Base-by-base conservation (phyloP, 2,113 vertebrate species). In the Peromyscus californicus region DNA sequence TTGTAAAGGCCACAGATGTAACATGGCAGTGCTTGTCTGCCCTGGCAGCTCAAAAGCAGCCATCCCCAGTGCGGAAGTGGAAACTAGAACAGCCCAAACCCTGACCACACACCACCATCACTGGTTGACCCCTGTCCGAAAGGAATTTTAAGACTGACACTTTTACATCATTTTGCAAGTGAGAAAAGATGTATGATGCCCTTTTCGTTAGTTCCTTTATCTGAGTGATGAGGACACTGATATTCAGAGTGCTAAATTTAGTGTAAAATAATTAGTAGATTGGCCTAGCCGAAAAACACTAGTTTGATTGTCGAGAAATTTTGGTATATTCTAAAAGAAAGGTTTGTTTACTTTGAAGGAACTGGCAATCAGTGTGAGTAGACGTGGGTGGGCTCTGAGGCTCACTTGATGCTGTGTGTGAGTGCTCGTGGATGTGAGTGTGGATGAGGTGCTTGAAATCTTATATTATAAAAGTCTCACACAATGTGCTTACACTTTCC, bases 311-410 rank as follows among this genome's bases (percentile, higher is more conserved):
- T 63, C 94, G 70, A 95, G 65, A 96, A 86, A 89, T 83, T 78
- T 59, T 94, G 72, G 29, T 39, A 82, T 96, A 65, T 95, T 92
- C 87, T 93, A 65, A 92, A 87, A 96, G 45, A 83, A 92, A 87
- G 42, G 19, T 96, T 86, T 91, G 54, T 83, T 80, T 95, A 79
- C 54, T 88, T 59, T 85, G 79, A 90, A 90, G 78, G 94, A 80
- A 93, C 16, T 89, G 31, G 83, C 45, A 93, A 48, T 24, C 39
- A 89, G 16, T 57, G 17, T 89, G 85, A 93, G 16, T 67, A 91
- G 79, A 69, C 3, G n/a, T 57, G 57, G 65, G n/a, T 93, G 36
- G 69, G 69, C 31, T 90, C 89, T 90, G 65, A 83, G n/a, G n/a
- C 36, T 96, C 45, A 88, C 51, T 94, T 95, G 67, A 42, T 84